Conservation (phyloP, 2,113 vertebrate genomes). For the Callipepla squamata region DNA sequence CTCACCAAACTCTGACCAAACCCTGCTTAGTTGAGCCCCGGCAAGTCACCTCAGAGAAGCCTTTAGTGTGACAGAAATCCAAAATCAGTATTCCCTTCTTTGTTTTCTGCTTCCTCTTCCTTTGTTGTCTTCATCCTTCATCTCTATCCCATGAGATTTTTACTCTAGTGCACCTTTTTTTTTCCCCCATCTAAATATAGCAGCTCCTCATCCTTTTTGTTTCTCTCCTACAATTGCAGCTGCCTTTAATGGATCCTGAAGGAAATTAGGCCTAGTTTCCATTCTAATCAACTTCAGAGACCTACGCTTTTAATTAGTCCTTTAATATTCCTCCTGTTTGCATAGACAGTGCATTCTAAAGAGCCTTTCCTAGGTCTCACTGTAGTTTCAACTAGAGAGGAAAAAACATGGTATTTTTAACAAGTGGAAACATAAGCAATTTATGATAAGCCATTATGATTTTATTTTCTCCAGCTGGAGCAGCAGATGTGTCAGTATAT, state of each 20-base stretch:
- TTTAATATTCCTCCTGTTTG: conserved; percentile 18
- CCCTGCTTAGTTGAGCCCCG: background rate
- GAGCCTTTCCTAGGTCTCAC: background rate
- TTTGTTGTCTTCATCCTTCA: background rate
- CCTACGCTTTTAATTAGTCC: conserved; percentile 47
- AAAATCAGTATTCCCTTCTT: background rate
- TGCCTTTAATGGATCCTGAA: conserved; percentile 1
- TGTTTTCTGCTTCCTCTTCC: background rate
- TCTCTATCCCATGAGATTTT: background rate
- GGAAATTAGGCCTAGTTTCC: conserved; percentile 21
- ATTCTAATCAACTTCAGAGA: conserved; percentile 28
- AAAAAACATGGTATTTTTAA: background rate
- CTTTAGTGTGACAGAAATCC: background rate
- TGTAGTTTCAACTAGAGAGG: background rate
- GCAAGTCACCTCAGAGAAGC: background rate
- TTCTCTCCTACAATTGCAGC: background rate
- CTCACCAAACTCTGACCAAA: background rate
- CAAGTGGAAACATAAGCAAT: conserved; percentile 8
- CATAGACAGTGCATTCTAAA: background rate
- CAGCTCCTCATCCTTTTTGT: conserved; percentile 23
- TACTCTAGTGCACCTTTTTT: background rate
- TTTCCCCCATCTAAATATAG: conserved; percentile 8
- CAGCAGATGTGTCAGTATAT: conserved; percentile 10
- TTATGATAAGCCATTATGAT: conserved; percentile 25
- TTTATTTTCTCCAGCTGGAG: conserved; percentile 54